phyloP scores from a whole-genome alignment of 2,113 vertebrate species.

The Patagioenas fasciata region DNA sequence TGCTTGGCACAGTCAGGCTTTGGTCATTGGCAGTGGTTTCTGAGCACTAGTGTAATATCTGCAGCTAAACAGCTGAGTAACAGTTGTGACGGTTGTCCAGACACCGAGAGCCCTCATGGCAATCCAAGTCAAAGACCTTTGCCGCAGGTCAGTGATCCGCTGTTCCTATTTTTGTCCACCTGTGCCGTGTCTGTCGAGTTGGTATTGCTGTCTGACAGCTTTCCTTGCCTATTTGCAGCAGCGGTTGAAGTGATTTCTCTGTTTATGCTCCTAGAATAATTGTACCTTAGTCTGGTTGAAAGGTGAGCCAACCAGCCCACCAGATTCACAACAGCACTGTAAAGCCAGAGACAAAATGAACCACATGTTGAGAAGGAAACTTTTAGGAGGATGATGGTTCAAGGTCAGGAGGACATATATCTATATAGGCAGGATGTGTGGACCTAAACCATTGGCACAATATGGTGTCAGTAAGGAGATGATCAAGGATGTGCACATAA shows the following conservation, averaged over 20 bases:
- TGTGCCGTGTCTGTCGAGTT: background rate
- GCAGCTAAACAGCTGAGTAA: conserved; percentile 59
- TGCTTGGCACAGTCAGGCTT: background rate
- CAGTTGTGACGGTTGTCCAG: conserved; percentile 52
- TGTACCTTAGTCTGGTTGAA: background rate
- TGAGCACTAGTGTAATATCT: background rate
- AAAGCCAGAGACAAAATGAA: background rate
- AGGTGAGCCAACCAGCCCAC: background rate
- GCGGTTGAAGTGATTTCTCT: background rate
- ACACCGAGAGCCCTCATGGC: conserved; percentile 31
- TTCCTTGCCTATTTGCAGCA: background rate
- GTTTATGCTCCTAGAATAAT: background rate
- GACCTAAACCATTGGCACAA: background rate
- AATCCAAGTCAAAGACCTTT: conserved; percentile 51
- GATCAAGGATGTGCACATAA: rapidly evolving
- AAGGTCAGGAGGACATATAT: background rate
- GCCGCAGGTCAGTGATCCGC: conserved; percentile 51
- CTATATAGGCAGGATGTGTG: rapidly evolving
- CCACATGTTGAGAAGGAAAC: background rate
- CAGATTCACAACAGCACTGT: background rate
- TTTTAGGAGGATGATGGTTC: background rate
- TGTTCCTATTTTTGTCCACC: conserved; percentile 56
- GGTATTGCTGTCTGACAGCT: conserved; percentile 34
- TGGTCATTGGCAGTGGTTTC: conserved; percentile 21
- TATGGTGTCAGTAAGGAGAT: rapidly evolving